Conservation (phyloP, 2,797 vertebrate species). For the Dromococcyx pavoninus region DNA sequence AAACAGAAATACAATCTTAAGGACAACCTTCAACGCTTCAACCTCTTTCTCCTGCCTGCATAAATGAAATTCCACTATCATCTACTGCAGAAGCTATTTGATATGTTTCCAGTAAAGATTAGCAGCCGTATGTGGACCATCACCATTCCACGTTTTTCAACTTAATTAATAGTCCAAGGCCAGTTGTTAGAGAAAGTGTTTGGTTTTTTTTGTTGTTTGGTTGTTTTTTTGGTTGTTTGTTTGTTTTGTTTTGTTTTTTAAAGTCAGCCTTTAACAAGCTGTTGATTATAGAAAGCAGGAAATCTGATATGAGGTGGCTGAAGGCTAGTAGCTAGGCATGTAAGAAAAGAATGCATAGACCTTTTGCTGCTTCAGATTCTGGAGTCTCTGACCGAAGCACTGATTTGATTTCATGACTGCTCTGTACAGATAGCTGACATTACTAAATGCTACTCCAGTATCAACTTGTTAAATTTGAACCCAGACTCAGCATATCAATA, state of each 20-base stretch:
- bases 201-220: neutral
- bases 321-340: conserved; percentile 75
- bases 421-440: conserved; percentile 84
- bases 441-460: conserved; percentile 87
- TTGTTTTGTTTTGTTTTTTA: neutral
- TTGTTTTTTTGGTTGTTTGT: neutral
- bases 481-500: conserved; percentile 84
- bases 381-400: conserved; percentile 66
- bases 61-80: neutral
- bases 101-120: neutral
- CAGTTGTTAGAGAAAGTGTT: conserved; percentile 33
- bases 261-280: conserved; percentile 73
- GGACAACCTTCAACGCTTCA: neutral
- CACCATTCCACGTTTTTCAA: neutral
- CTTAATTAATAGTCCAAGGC: conserved; percentile 5
- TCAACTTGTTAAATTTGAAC: conserved; percentile 94
- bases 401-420: conserved; percentile 82
- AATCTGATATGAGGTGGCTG: conserved; percentile 79
- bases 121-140: neutral
- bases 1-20: neutral
- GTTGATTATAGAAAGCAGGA: conserved; percentile 71
- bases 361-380: conserved; percentile 72
- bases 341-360: conserved; percentile 76
- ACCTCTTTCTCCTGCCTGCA: neutral
- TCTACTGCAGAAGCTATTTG: neutral